Base-by-base conservation (phyloP, 2,797 vertebrate species). In the Oophaga sylvatica region DNA sequence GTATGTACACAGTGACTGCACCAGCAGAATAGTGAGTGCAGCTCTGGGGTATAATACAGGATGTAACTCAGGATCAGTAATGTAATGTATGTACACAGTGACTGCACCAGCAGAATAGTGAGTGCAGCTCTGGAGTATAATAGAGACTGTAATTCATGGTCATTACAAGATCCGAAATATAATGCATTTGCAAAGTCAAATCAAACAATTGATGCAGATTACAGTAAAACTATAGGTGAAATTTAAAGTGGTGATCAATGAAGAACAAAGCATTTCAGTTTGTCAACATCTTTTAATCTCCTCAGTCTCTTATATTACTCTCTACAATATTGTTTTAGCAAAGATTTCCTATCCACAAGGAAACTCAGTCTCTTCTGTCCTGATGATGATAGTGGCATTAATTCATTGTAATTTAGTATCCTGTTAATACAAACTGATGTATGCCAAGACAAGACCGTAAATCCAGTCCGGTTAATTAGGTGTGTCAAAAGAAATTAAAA, bases 401-500 rank as follows among this genome's bases (percentile, higher is more conserved):
- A 59, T 76, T 78, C 81, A 87, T 78, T 77, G 62, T 59, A 79
- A 84, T 70, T 83, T 68, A 87, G 70, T 84, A 83, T 83, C 83
- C 81, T 48, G 68, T 60, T 78, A 56, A 75, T 70, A 83, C 73
- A 80, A 83, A 79, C 16, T 84, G 82, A 88, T 79, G 63, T 63
- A 83, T 84, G 87, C 63, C 63, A 87, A 84, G 62, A 59, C 62
- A 70, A 78, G 63, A 48, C 81, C 17, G 53, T 83, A 80, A 84
- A 84, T 84, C 83, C 73, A 31, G 31, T 81, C 79, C 84, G 63
- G 53, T 77, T 88, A 85, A 88, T 85, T 85, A 85, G 83, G 41
- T 88, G 59, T 81, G 78, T 81, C 83, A 85, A 76, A 80, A 88
- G 73, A 53, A 76, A 81, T 88, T 88, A 80, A 75, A 78, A 65